phyloP scores from a whole-genome alignment of 1,140 invertebrate species.

The Trichonephila inaurata region DNA sequence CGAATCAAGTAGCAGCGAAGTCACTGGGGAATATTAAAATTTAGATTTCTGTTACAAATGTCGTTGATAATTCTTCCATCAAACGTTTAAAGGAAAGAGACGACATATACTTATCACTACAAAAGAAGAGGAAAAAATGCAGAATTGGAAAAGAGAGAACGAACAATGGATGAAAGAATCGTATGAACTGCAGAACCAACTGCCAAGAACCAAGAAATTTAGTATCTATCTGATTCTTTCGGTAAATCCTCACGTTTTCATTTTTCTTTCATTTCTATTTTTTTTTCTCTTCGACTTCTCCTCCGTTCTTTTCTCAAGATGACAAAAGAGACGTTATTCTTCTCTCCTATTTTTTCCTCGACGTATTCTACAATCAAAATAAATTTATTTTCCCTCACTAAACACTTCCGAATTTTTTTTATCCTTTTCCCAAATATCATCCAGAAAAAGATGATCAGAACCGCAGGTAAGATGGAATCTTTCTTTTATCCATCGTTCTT shows the following conservation, averaged over 20 bases:
- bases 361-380: not conserved
- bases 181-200: not conserved
- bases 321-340: conserved; percentile 19
- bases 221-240: not conserved
- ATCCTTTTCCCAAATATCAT: not conserved
- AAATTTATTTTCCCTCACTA: not conserved
- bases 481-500: not conserved
- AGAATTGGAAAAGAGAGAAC: not conserved
- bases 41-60: not conserved
- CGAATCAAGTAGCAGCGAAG: no score
- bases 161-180: not conserved
- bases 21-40: not conserved
- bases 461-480: conserved; percentile 18
- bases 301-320: not conserved
- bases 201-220: not conserved
- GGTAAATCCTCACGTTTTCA: conserved; percentile 11
- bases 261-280: not conserved
- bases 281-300: not conserved
- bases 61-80: not conserved
- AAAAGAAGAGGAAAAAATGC: not conserved
- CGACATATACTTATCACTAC: not conserved
- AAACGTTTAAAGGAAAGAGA: not conserved
- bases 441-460: not conserved
- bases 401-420: conserved; percentile 2
- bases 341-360: not conserved